Percentiles rank a stretch among this genome's conserved stretches.
Evolutionary conservation across 2,113 vertebrate species (phyloP).

Genomic region (Saimiri boliviensis): DNA sequence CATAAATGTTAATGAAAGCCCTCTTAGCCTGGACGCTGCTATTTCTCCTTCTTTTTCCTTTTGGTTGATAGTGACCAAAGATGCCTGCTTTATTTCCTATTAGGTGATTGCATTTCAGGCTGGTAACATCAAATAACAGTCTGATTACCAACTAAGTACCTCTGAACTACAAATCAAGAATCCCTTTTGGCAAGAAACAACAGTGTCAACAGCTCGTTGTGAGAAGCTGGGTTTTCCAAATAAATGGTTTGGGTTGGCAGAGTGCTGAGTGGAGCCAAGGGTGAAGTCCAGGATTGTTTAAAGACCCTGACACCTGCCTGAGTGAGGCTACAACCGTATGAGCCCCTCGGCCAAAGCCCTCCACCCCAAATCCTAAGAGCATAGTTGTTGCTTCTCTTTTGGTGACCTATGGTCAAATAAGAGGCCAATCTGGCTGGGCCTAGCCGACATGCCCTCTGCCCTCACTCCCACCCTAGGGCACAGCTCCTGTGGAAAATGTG

Average conservation of each 20-base stretch:
- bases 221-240: not conserved
- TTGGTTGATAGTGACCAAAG: conserved; percentile 30
- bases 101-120: conserved; percentile 57
- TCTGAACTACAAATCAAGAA: conserved; percentile 66
- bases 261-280: not conserved
- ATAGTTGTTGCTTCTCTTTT: not conserved
- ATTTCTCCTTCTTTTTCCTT: too few relatives aligned
- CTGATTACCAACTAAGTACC: conserved; percentile 62
- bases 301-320: not conserved
- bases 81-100: conserved; percentile 67
- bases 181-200: conserved; percentile 35
- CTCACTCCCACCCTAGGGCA: not conserved
- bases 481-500: conserved; percentile 38
- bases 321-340: not conserved
- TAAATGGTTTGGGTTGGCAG: not conserved
- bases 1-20: not conserved
- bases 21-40: not conserved
- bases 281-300: not conserved
- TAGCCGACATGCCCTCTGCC: not conserved
- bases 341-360: not conserved
- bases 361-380: not conserved
- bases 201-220: not conserved
- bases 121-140: conserved; percentile 43
- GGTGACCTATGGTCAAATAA: not conserved
- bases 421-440: not conserved